Evolutionary conservation across 2,113 vertebrate genomes (phyloP).

Genomic region (Semnornis frantzii): DNA sequence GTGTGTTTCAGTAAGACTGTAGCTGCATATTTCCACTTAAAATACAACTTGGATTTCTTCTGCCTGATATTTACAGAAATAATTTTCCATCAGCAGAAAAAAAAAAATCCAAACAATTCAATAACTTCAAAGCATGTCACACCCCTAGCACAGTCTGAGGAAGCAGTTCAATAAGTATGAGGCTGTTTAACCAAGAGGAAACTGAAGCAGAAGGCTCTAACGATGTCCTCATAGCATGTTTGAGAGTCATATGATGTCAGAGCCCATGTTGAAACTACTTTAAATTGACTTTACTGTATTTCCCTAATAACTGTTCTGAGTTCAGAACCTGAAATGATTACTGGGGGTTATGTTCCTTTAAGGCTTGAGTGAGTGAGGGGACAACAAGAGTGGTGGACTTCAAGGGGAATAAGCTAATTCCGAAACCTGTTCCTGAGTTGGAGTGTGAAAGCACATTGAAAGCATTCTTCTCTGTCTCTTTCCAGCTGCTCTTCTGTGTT

Average conservation of each 20-base stretch:
- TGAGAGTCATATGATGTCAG: background rate
- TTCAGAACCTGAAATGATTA: background rate
- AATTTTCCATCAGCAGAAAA: background rate
- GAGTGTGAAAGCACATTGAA: background rate
- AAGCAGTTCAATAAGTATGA: background rate
- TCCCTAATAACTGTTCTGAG: background rate
- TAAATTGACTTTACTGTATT: background rate
- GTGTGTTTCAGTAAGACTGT: background rate
- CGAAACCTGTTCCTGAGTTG: background rate
- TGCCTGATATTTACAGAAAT: background rate
- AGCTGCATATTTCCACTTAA: background rate
- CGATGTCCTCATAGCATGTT: fast-evolving
- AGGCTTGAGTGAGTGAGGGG: background rate
- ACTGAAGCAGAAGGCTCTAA: background rate
- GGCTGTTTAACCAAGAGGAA: background rate
- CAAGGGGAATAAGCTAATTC: background rate
- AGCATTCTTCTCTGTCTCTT: background rate
- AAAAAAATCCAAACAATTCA: background rate
- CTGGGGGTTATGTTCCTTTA: background rate
- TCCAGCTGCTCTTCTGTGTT: fast-evolving
- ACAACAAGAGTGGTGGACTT: background rate
- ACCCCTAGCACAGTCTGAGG: fast-evolving
- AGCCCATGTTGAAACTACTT: background rate
- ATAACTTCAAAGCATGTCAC: background rate
- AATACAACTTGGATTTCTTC: background rate